Evolutionary conservation across 2,888 invertebrate genomes (phyloP).

Genomic region (Tenthredo mesomela): DNA sequence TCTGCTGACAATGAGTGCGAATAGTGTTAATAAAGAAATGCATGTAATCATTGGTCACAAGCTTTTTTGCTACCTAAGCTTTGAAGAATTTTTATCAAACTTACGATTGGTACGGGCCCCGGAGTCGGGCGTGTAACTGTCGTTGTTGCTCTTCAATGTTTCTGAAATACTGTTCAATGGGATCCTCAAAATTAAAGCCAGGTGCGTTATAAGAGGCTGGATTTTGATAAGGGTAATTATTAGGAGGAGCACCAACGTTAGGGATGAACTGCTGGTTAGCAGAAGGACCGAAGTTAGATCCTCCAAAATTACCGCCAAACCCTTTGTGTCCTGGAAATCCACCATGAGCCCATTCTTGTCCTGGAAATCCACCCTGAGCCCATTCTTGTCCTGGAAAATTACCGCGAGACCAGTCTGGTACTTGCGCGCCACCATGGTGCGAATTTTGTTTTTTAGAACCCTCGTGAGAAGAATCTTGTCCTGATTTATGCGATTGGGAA

Average conservation of each 20-base stretch:
- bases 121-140: slow-evolving; percentile 59
- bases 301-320: neutral
- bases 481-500: neutral
- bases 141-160: slow-evolving; percentile 63
- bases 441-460: neutral
- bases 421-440: neutral
- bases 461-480: neutral
- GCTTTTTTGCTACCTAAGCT: neutral
- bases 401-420: neutral
- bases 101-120: slow-evolving; percentile 66
- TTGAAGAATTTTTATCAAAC: slow-evolving; percentile 48
- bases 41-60: neutral
- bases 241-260: slow-evolving; percentile 22
- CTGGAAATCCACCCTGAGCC: neutral
- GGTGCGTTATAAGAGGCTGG: neutral
- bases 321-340: too few relatives aligned
- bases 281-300: neutral
- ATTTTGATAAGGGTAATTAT: slow-evolving; percentile 15
- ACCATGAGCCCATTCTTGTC: neutral
- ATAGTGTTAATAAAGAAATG: neutral
- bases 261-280: neutral
- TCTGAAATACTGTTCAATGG: slow-evolving; percentile 62
- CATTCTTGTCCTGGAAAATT: neutral
- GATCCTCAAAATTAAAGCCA: slow-evolving; percentile 49
- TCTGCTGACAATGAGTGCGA: neutral